Evolutionary conservation across 2,113 vertebrate genomes (phyloP), one percentile per base, ranked within the genome.

Genomic region (Eleginops maclovinus): DNA sequence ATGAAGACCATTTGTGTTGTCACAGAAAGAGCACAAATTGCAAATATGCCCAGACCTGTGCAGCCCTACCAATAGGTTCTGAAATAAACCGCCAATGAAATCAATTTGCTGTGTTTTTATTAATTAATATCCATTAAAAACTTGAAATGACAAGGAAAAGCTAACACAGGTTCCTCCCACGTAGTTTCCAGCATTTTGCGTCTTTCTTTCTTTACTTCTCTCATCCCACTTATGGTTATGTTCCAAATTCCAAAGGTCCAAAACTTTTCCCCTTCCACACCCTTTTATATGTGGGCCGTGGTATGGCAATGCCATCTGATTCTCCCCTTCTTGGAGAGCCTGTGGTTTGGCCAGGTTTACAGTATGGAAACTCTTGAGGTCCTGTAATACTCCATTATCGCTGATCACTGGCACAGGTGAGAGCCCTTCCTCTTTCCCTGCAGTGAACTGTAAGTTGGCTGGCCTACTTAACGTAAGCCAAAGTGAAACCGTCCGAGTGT

Each of bases 281-380:
- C 87, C 78, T 84, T 49, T 21, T 17, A 59, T 58, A 50, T 56
- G 36, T 56, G 36, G 59, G 40, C 26, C 4, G 4, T 46, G 81
- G 22, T 16, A 47, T 5, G 49, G 49, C 61, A 63, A n/a, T 65
- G 55, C 79, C 60, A 75, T 54, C 28, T 10, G 4, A 44, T 71
- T 54, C 81, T 69, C 47, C 72, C 43, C 67, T 60, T 49, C 58
- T 55, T 64, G 70, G 40, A 51, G 63, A 0, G 17, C 56, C 88
- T 89, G 87, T 90, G 88, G 88, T 91, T 87, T 81, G 24, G 91
- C 84, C 93, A 90, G 92, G 91, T 82, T 75, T 85, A 93, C 56
- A 81, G 91, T 78, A 83, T 83, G 88, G 87, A 90, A 89, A 88
- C 86, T 72, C 16, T 89, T 81, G 88, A 81, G 77, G 68, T 56